Evolutionary conservation across 2,888 invertebrate species (phyloP).

Genomic region (Patella pellucida): DNA sequence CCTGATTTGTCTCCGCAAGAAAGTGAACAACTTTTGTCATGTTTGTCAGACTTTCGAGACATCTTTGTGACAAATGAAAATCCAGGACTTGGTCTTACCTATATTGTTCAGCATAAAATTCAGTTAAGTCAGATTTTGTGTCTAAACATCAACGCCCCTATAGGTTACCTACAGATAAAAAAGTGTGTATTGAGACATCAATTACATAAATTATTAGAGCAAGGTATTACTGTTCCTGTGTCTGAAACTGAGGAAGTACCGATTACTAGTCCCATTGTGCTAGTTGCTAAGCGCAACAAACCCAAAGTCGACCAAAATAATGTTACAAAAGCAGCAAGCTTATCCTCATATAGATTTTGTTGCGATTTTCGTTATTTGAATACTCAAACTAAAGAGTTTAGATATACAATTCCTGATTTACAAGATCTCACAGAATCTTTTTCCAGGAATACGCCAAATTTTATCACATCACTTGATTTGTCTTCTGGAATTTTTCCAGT

Average conservation of each 20-base stretch:
- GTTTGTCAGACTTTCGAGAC: background rate
- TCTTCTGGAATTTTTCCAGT: constrained; percentile 37
- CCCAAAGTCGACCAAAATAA: constrained; percentile 12
- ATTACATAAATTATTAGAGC: constrained; percentile 24
- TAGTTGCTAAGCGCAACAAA: constrained; percentile 28
- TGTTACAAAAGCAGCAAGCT: constrained; percentile 23
- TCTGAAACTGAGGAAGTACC: constrained; percentile 25
- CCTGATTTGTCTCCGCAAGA: background rate
- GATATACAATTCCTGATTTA: constrained; percentile 29
- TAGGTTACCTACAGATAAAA: constrained; percentile 27
- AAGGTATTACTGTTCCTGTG: constrained; percentile 25
- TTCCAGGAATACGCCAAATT: constrained; percentile 31
- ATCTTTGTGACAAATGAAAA: background rate
- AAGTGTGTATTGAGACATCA: constrained; percentile 27
- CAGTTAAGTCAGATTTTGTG: constrained; percentile 21
- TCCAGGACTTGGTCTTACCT: background rate
- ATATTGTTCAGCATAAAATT: constrained; percentile 26
- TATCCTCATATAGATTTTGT: constrained; percentile 18
- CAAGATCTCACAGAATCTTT: constrained; percentile 38
- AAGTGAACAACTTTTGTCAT: background rate
- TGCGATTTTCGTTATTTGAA: constrained; percentile 27
- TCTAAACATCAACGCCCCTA: constrained; percentile 12
- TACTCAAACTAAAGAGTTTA: constrained; percentile 32
- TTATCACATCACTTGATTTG: constrained; percentile 34
- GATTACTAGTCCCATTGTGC: constrained; percentile 31